Evolutionary conservation across 2,797 vertebrate genomes (phyloP).

Genomic region (Sebastes taczanowskii): DNA sequence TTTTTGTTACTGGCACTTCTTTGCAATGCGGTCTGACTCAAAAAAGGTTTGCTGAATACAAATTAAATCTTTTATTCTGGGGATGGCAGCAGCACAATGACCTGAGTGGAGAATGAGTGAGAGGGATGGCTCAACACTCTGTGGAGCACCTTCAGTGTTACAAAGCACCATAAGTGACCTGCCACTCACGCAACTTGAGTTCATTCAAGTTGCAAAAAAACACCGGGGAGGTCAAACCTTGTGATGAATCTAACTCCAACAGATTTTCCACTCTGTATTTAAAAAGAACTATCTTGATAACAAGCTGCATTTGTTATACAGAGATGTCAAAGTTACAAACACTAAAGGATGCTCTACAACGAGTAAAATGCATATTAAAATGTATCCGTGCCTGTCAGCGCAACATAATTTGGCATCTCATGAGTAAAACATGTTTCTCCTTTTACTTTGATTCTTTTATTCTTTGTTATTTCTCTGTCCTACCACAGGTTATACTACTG

Average conservation of each 20-base stretch:
- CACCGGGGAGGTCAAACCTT: not conserved
- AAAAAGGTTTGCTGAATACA: conserved; percentile 33
- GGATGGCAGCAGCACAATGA: conserved; percentile 46
- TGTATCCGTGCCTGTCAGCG: not conserved
- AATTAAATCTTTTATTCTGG: conserved; percentile 43
- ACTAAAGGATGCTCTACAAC: not conserved
- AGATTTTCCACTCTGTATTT: not conserved
- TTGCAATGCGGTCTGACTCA: conserved; percentile 5
- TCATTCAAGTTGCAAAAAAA: conserved; percentile 9
- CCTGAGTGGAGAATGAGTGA: conserved; percentile 24
- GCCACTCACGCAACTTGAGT: conserved; percentile 45
- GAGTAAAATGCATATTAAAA: not conserved
- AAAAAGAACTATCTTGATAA: not conserved
- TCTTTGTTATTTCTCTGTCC: not conserved
- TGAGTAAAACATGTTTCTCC: not conserved
- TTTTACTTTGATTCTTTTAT: conserved; percentile 4
- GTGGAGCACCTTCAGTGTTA: conserved; percentile 31
- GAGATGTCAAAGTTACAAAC: not conserved
- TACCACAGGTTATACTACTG: not conserved
- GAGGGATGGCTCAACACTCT: conserved; percentile 24
- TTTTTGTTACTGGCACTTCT: conserved; percentile 17
- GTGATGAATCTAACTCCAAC: not conserved
- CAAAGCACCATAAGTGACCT: conserved; percentile 58
- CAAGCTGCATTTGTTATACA: not conserved
- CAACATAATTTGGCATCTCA: not conserved